Conservation (phyloP, 2,113 vertebrate species). For the Furnarius figulus region DNA sequence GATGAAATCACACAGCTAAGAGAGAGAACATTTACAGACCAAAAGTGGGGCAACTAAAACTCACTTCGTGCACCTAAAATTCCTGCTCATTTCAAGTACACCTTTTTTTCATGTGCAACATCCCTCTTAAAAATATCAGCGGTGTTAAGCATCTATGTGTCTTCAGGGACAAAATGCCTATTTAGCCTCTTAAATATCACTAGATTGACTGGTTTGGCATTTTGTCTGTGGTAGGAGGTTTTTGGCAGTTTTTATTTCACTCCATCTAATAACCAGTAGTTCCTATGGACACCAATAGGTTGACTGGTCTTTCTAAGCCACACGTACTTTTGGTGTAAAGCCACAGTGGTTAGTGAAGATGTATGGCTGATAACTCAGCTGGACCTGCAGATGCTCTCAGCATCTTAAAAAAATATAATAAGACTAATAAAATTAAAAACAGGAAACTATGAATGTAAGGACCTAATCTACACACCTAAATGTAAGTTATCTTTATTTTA, state of each 20-base stretch:
- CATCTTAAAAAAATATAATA: slow-evolving; percentile 30
- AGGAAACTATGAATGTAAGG: background rate
- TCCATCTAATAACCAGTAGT: background rate
- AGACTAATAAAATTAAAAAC: background rate
- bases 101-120: background rate
- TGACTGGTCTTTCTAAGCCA: background rate
- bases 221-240: fast-evolving
- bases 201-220: background rate
- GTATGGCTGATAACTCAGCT: background rate
- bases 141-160: background rate
- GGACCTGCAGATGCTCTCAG: slow-evolving; percentile 19
- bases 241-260: background rate
- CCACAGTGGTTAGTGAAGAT: background rate
- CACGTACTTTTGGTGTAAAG: background rate
- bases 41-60: background rate
- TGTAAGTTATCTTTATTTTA: slow-evolving; percentile 8
- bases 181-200: background rate
- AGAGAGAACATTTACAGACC: background rate
- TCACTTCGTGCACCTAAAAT: background rate
- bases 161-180: background rate
- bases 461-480: background rate
- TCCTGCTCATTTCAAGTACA: background rate
- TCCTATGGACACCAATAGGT: background rate
- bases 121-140: background rate
- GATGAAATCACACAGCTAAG: background rate